Conservation (phyloP, 2,797 vertebrate species). For the Ptychadena robeensis region DNA sequence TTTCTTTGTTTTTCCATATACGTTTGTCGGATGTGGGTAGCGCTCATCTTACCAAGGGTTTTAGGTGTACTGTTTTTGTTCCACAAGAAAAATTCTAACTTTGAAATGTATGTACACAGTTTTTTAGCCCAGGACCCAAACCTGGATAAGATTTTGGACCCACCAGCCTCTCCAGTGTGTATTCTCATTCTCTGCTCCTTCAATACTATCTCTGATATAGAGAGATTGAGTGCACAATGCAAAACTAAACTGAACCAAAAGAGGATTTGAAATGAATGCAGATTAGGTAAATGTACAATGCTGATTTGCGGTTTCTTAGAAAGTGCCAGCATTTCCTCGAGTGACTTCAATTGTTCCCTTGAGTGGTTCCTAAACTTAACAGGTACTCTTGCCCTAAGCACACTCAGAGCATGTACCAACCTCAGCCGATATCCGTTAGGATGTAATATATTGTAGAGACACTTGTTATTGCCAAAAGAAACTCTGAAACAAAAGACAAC, state of each 20-base stretch:
- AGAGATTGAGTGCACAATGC: background rate
- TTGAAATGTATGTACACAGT: too few relatives aligned
- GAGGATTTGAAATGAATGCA: background rate
- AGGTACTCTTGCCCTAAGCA: background rate
- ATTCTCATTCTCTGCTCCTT: background rate
- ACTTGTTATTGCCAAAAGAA: background rate
- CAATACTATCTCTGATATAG: background rate
- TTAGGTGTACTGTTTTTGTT: too few relatives aligned
- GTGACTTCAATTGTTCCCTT: background rate
- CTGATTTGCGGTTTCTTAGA: background rate
- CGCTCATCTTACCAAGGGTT: too few relatives aligned
- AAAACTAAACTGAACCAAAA: background rate
- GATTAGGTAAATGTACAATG: too few relatives aligned
- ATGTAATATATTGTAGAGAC: background rate
- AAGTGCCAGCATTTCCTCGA: background rate
- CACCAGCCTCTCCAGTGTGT: background rate
- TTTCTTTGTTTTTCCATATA: too few relatives aligned
- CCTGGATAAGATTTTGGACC: background rate
- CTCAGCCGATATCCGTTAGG: background rate
- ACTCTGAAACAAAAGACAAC: background rate
- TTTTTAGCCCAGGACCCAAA: too few relatives aligned
- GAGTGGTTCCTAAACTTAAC: background rate
- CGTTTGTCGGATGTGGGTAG: too few relatives aligned
- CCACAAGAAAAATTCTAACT: too few relatives aligned
- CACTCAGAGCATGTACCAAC: background rate